A percentile compares a stretch with the other conserved stretches of the same genome.
Conservation (phyloP, 2,113 vertebrate species). For the Thinocorus orbignyianus region DNA sequence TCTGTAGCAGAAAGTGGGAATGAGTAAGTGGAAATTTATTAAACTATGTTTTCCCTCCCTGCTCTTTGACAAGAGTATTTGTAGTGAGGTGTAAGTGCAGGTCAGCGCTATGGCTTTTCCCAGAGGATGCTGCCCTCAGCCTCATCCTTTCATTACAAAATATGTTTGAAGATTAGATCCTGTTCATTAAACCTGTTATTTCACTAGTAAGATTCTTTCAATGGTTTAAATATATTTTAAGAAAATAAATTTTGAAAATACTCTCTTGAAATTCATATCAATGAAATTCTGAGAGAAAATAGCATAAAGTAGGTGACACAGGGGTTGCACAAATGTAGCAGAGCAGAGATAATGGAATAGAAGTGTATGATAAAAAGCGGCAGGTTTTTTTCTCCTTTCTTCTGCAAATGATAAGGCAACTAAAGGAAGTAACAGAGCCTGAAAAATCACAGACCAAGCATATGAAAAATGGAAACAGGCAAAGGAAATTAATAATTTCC, state of each 20-base stretch:
- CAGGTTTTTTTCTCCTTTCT: neutral
- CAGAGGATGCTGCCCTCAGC: neutral
- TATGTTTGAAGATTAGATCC: neutral
- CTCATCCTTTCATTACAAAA: neutral
- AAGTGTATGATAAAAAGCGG: neutral
- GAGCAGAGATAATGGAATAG: neutral
- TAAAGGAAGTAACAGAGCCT: slow-evolving; percentile 16
- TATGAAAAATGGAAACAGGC: slow-evolving; percentile 38
- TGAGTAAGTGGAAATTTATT: neutral
- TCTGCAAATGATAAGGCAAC: neutral
- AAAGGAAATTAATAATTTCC: slow-evolving; percentile 66
- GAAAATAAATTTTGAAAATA: neutral
- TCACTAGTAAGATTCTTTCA: neutral
- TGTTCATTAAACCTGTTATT: neutral
- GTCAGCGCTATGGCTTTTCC: neutral
- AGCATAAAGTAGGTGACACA: neutral
- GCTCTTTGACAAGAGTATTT: neutral
- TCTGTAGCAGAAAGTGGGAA: neutral
- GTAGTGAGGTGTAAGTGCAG: neutral
- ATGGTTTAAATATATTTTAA: neutral
- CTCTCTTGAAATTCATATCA: neutral
- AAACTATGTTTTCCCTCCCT: neutral
- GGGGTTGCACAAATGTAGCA: neutral
- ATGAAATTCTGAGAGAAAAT: neutral
- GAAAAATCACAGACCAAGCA: slow-evolving; percentile 22